Evolutionary conservation across 1,140 invertebrate genomes (phyloP).

Genomic region (Lineus longissimus): DNA sequence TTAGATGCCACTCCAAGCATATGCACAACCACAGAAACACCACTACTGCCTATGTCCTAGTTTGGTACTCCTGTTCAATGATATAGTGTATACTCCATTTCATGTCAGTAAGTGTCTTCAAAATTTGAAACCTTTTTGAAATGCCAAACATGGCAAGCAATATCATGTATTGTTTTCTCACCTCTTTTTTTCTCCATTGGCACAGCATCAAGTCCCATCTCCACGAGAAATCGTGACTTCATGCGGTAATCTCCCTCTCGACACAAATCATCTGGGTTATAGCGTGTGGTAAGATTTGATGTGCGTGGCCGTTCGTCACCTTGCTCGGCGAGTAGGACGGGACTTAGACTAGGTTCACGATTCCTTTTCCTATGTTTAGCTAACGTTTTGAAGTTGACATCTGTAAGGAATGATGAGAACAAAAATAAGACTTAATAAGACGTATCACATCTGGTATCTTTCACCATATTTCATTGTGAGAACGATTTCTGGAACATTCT

Average conservation of each 20-base stretch:
- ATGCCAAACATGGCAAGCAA: no score
- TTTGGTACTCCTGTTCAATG: no score
- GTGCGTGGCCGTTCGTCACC: neutral
- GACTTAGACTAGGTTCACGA: conserved; percentile 38
- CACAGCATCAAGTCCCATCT: conserved; percentile 24
- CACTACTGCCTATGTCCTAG: no score
- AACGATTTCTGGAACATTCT: no score
- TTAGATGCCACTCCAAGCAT: no score
- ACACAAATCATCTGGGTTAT: conserved; percentile 26
- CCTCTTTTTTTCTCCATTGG: conserved; percentile 29
- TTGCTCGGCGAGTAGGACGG: conserved; percentile 26
- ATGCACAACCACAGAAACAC: no score
- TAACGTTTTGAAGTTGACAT: conserved; percentile 33
- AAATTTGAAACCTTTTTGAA: no score
- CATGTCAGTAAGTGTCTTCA: no score
- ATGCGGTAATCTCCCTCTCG: conserved; percentile 30
- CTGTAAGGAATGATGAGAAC: conserved; percentile 21
- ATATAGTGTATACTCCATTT: no score
- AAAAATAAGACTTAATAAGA: no score
- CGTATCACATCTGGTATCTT: no score
- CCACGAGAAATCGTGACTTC: conserved; percentile 33
- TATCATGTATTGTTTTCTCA: neutral
- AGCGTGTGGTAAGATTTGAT: conserved; percentile 1
- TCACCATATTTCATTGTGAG: no score
- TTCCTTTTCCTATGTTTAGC: conserved; percentile 31